Conservation (phyloP, 2,113 vertebrate species). For the Baryphthengus martii region DNA sequence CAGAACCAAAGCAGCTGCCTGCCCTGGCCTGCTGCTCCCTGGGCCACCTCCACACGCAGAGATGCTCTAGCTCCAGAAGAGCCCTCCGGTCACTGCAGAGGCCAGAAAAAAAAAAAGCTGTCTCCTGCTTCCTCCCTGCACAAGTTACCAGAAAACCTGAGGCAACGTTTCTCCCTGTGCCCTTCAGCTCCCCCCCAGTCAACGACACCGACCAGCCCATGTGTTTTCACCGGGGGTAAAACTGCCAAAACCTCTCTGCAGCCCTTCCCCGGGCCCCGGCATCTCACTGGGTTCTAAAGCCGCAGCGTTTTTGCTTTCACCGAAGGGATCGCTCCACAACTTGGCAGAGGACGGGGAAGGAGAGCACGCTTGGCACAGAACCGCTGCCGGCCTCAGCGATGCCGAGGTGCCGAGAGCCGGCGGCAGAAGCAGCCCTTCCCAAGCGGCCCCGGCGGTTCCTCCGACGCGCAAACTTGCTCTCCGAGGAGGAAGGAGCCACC, state of each 20-base stretch:
- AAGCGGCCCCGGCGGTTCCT: not conserved
- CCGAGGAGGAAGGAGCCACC: not conserved
- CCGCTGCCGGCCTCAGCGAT: not conserved
- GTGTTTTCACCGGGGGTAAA: fast-evolving
- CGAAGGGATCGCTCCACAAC: not conserved
- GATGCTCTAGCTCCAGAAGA: not conserved
- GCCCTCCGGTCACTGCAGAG: slow-evolving; percentile 5
- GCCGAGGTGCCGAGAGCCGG: not conserved
- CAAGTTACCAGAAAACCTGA: not conserved
- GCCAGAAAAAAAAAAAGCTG: not conserved
- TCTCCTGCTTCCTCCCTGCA: not conserved
- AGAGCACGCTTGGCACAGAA: not conserved
- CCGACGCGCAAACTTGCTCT: not conserved
- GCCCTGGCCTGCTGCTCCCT: not conserved
- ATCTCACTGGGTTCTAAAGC: not conserved
- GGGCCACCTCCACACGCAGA: not conserved
- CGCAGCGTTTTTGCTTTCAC: not conserved
- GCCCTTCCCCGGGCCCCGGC: not conserved
- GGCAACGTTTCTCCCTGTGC: not conserved
- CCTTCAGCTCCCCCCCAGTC: not conserved
- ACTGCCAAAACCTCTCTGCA: not conserved
- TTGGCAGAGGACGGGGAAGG: not conserved
- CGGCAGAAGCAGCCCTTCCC: not conserved
- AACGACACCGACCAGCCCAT: not conserved
- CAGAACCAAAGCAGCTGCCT: not conserved